Evolutionary conservation across 2,113 vertebrate species (phyloP).

Genomic region (Percopsis transmontana): DNA sequence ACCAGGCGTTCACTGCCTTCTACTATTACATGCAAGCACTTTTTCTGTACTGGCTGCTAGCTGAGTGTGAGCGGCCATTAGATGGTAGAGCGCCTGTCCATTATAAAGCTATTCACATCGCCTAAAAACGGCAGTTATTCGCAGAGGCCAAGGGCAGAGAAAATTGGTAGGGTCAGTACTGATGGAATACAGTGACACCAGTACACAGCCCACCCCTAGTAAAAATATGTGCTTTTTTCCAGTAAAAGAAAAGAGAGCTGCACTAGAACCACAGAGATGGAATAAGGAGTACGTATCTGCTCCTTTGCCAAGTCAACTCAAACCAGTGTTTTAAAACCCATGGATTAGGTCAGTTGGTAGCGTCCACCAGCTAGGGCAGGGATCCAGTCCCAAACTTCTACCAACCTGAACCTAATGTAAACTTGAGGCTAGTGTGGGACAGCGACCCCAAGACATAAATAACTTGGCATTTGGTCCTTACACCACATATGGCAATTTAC

Average conservation of each 20-base stretch:
- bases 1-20: neutral
- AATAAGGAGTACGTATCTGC: neutral
- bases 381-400: constrained; percentile 28
- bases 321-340: constrained; percentile 29
- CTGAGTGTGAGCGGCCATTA: neutral
- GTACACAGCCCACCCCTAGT: neutral
- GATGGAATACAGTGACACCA: neutral
- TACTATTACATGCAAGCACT: neutral
- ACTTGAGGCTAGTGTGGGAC: constrained; percentile 45
- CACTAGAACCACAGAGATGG: neutral
- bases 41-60: neutral
- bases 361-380: constrained; percentile 33
- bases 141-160: neutral
- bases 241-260: neutral
- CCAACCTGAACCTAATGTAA: constrained; percentile 41
- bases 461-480: constrained; percentile 4
- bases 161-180: neutral
- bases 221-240: neutral
- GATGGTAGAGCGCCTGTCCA: neutral
- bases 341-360: constrained; percentile 8
- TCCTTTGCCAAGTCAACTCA: constrained; percentile 19
- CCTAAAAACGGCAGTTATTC: neutral
- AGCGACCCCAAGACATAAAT: constrained; percentile 58
- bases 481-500: neutral
- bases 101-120: neutral